Evolutionary conservation across 2,113 vertebrate genomes (phyloP), one percentile per base, ranked within the genome.

Genomic region (Diadophis punctatus): DNA sequence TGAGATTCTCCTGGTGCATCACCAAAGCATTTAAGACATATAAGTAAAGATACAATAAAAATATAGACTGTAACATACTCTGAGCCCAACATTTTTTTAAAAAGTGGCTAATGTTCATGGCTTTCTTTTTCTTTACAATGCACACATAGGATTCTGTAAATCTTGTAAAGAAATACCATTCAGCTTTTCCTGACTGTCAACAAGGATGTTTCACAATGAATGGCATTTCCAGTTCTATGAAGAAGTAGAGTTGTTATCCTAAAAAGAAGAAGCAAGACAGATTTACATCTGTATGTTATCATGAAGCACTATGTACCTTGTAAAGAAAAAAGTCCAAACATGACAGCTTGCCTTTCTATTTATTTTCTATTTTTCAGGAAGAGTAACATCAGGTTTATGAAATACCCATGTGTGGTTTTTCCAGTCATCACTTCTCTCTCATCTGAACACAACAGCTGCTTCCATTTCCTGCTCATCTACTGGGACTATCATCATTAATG

Each of bases 381-480:
- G 95, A 91, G 48, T 34, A 52, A 87, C 94, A 89, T 87, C 12
- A 3, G 2, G 23, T 94, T 96, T 93, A 51, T 58, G 93, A 95
- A 85, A 95, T 91, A 23, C n/a, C 91, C 25, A 92, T 9, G 8
- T 90, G 39, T 89, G 23, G 80, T 94, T 90, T 55, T 27, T 49
- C 51, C 92, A 94, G 94, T 60, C 93, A 90, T 92, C 25, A 14
- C 14, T 92, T 87, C 22, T 91, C 52, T 93, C 90, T 95, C 60
- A 63, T 92, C 20, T 91, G 55, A 94, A 93, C 18, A 80, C 6
- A 96, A 34, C 11, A 92, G 90, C 90, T 94, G 53, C 23, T 95
- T 96, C 94, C 25, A 34, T 95, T 90, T 93, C 91, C 39, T 49
- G 89, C 52, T 94, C 63, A 91, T 92, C 91, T 92, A 8, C 85